Conservation (phyloP, 2,113 vertebrate genomes). For the Rhabdomys dilectus region DNA sequence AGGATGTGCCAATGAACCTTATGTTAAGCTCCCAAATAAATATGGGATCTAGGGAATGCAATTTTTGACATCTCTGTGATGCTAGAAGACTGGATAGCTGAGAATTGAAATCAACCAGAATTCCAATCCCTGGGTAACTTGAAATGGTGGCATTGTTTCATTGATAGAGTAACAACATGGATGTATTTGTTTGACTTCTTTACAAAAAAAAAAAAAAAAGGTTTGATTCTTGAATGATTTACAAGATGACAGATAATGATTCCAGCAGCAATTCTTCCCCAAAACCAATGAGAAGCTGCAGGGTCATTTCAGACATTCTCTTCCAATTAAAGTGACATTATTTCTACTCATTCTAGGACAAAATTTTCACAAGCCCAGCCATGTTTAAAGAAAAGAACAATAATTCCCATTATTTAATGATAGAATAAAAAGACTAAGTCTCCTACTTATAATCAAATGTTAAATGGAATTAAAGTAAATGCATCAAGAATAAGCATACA, state of each 20-base stretch:
- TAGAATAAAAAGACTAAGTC: not conserved
- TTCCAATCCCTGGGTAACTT: not conserved
- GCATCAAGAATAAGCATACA: not conserved
- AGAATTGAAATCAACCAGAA: not conserved
- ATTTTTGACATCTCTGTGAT: accelerated
- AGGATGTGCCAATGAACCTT: not conserved
- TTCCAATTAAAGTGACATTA: not conserved
- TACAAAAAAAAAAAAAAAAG: too few relatives aligned
- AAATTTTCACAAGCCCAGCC: not conserved
- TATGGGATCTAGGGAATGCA: too few relatives aligned
- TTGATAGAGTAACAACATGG: not conserved
- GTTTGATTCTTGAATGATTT: not conserved
- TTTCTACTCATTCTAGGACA: accelerated
- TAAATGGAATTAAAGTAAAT: not conserved
- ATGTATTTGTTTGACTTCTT: not conserved
- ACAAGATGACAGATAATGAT: too few relatives aligned
- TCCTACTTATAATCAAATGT: not conserved
- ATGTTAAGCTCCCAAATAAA: not conserved
- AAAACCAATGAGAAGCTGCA: not conserved
- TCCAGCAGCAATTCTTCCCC: not conserved
- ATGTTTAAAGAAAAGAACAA: not conserved
- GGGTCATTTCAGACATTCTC: not conserved
- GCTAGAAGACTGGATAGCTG: not conserved
- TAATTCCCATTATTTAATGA: not conserved
- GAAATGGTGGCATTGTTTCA: not conserved